phyloP scores from a whole-genome alignment of 2,888 invertebrate species.

The Dromius quadrimaculatus region DNA sequence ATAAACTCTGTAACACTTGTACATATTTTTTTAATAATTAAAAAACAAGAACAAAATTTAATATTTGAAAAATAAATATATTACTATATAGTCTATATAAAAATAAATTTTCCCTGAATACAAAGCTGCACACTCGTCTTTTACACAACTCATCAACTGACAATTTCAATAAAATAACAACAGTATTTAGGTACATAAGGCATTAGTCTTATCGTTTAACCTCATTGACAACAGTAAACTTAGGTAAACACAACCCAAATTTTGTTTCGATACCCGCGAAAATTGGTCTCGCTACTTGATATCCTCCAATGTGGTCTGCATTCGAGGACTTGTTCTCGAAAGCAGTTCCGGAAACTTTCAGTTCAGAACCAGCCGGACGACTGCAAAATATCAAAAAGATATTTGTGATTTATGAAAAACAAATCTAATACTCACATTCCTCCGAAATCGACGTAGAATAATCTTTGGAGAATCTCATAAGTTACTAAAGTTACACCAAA shows the following conservation, averaged over 20 bases:
- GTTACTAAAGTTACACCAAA: constrained; percentile 98
- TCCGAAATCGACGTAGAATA: constrained; percentile 97
- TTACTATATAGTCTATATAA: constrained; percentile 42
- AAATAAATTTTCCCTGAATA: constrained; percentile 40
- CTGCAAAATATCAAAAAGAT: constrained; percentile 66
- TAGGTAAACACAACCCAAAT: constrained; percentile 95
- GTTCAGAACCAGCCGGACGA: constrained; percentile 91
- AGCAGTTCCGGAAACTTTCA: constrained; percentile 74
- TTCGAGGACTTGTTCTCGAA: constrained; percentile 77
- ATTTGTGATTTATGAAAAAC: background rate
- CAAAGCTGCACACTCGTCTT: constrained; percentile 1
- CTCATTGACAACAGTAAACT: constrained; percentile 65
- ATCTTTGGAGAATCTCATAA: constrained; percentile 95
- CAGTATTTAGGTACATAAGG: constrained; percentile 3
- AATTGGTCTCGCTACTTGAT: constrained; percentile 93
- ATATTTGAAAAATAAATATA: constrained; percentile 44
- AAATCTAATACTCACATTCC: constrained; percentile 81
- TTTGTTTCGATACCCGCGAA: constrained; percentile 97
- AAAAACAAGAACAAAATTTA: too few species aligned
- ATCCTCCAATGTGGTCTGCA: constrained; percentile 97
- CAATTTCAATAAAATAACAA: constrained; percentile 11
- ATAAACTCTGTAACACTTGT: too few species aligned
- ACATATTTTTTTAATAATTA: too few species aligned
- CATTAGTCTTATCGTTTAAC: too few species aligned
- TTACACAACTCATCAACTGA: constrained; percentile 10